Conservation (phyloP, 2,888 invertebrate species). For the Lepidochrysops patricia region DNA sequence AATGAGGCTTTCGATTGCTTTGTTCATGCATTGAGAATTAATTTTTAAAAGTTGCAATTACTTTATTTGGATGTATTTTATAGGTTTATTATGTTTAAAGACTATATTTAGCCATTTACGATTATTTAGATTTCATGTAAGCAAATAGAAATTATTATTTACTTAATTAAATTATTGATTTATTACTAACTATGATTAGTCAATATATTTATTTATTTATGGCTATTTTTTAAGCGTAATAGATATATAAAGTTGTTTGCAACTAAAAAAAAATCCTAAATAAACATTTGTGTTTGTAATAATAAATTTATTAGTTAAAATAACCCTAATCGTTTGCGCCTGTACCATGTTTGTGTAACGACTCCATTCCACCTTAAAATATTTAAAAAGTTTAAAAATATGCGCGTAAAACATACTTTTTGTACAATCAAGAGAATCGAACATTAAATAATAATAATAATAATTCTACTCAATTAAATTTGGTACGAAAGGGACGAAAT, state of each 20-base stretch:
- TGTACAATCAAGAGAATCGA: too few species aligned
- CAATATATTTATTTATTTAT: too few species aligned
- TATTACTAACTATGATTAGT: too few species aligned
- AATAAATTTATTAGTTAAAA: too few species aligned
- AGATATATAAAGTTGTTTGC: slow-evolving; percentile 3
- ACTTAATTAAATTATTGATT: too few species aligned
- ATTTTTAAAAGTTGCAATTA: not conserved
- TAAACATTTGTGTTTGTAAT: slow-evolving; percentile 17
- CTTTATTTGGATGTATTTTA: too few species aligned
- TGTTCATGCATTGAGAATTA: not conserved
- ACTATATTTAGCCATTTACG: too few species aligned
- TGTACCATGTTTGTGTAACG: slow-evolving; percentile 2
- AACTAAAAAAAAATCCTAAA: slow-evolving; percentile 19
- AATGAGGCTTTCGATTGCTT: not conserved
- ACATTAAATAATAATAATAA: too few species aligned
- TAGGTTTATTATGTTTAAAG: too few species aligned
- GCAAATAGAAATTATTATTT: too few species aligned
- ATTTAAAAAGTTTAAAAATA: not conserved
- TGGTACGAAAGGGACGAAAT: not conserved
- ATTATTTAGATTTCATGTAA: too few species aligned
- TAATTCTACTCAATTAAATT: not conserved
- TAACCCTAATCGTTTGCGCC: slow-evolving; percentile 16
- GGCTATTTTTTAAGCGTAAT: not conserved
- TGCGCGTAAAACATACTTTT: not conserved
- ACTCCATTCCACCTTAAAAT: not conserved